These are phyloP conservation scores for Columba janthina DNA, from an alignment of 2,113 vertebrate genomes.

Conservation along the genomic window DNA sequence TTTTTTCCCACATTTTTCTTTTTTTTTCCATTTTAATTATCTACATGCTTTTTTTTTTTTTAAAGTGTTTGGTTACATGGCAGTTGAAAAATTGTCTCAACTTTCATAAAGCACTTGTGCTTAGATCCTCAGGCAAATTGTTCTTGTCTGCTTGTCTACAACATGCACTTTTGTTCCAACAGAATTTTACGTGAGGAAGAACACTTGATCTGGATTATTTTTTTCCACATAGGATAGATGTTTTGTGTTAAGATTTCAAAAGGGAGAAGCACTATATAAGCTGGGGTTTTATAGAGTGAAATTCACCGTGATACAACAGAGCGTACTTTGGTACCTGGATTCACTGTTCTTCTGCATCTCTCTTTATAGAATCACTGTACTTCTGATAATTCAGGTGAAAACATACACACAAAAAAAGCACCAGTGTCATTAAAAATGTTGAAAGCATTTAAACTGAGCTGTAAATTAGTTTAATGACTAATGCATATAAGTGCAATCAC, in stretches of 20 bases:
- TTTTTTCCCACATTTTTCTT: neutral
- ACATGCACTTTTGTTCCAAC: neutral
- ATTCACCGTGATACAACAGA: neutral
- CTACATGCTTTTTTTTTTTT: rapidly evolving
- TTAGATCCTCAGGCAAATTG: neutral
- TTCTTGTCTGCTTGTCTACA: neutral
- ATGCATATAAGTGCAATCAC: neutral
- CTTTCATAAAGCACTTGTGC: neutral
- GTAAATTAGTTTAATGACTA: neutral
- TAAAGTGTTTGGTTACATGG: neutral
- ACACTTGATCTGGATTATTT: neutral
- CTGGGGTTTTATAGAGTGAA: neutral
- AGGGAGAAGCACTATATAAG: neutral
- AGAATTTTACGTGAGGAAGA: neutral
- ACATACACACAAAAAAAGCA: neutral
- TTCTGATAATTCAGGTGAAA: neutral
- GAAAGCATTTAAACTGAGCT: neutral
- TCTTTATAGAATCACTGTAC: neutral
- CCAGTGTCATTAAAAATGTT: neutral
- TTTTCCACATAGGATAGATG: neutral
- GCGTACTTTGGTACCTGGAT: neutral
- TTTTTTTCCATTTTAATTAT: neutral
- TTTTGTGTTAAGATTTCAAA: neutral
- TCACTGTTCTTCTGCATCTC: neutral
- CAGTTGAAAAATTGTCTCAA: neutral